Conservation (phyloP, 2,113 vertebrate genomes). For the Scophthalmus maximus region DNA sequence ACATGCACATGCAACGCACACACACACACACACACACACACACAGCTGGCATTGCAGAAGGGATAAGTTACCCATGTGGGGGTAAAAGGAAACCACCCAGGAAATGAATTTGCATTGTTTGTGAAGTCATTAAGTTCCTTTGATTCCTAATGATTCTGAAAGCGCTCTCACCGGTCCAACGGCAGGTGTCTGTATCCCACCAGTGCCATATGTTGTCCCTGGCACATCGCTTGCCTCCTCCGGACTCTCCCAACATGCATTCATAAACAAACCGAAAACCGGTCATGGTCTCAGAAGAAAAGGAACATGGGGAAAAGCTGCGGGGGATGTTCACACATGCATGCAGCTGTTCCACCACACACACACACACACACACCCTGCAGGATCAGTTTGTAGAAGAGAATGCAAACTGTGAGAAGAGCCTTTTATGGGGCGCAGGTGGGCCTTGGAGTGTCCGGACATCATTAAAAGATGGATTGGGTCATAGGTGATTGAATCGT, state of each 20-base stretch:
- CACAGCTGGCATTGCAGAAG: constrained; percentile 37
- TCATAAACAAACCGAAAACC: constrained; percentile 81
- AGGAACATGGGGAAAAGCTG: constrained; percentile 52
- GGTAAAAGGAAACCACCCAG: constrained; percentile 56
- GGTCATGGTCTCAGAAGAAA: constrained; percentile 79
- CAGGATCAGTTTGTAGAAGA: constrained; percentile 27
- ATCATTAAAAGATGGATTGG: constrained; percentile 78
- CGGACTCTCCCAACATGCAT: constrained; percentile 74
- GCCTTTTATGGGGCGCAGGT: constrained; percentile 65
- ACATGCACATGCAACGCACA: no score
- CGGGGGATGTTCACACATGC: constrained; percentile 53
- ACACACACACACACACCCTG: constrained; percentile 32
- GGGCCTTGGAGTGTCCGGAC: constrained; percentile 67
- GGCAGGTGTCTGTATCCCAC: constrained; percentile 77
- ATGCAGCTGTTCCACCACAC: constrained; percentile 44
- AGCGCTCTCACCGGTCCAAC: constrained; percentile 64
- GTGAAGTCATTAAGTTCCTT: constrained; percentile 77
- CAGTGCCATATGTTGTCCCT: constrained; percentile 82
- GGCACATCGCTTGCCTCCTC: constrained; percentile 70
- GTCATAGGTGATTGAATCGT: constrained; percentile 74
- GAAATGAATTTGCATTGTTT: constrained; percentile 70
- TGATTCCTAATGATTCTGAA: constrained; percentile 77
- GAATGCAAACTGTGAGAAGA: constrained; percentile 38
- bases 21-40: constrained; percentile 11
- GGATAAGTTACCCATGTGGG: constrained; percentile 34